phyloP scores from a whole-genome alignment of 1,140 invertebrate genomes.

The Heliconius himera region DNA sequence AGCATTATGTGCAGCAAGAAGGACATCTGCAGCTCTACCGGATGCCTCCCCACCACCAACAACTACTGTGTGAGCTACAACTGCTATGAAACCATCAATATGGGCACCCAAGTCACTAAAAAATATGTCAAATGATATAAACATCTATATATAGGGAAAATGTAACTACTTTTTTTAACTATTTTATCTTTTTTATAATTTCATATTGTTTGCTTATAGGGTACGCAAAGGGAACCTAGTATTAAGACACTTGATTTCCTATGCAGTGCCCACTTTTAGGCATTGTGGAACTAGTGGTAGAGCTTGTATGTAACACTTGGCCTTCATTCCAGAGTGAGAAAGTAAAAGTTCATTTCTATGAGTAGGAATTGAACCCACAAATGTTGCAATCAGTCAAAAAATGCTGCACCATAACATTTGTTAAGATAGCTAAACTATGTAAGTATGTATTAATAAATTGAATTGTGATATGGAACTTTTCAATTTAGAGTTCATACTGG shows the following conservation, averaged over 20 bases:
- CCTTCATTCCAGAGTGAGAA: too few species aligned
- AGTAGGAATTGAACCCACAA: too few species aligned
- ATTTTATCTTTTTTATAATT: background rate
- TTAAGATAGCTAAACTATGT: background rate
- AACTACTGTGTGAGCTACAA: slow-evolving; percentile 97
- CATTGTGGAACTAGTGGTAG: too few species aligned
- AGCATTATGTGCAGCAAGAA: slow-evolving; percentile 96
- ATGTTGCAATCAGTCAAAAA: too few species aligned
- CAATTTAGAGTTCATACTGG: slow-evolving; percentile 5
- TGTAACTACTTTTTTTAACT: background rate
- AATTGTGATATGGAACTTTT: background rate
- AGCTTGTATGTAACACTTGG: too few species aligned
- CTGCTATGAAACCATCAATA: slow-evolving; percentile 99
- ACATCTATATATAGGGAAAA: background rate
- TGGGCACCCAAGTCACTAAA: slow-evolving; percentile 97
- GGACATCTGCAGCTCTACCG: slow-evolving; percentile 96
- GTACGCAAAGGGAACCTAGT: too few species aligned
- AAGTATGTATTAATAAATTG: slow-evolving; percentile 6
- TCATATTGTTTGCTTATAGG: too few species aligned
- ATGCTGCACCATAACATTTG: too few species aligned
- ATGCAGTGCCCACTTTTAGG: too few species aligned
- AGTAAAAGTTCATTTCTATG: too few species aligned
- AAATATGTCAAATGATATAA: slow-evolving; percentile 47
- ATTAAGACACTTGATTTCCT: too few species aligned
- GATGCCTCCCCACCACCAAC: slow-evolving; percentile 90